Base-by-base conservation (phyloP, 2,797 vertebrate genomes). In the Bovichtus variegatus region DNA sequence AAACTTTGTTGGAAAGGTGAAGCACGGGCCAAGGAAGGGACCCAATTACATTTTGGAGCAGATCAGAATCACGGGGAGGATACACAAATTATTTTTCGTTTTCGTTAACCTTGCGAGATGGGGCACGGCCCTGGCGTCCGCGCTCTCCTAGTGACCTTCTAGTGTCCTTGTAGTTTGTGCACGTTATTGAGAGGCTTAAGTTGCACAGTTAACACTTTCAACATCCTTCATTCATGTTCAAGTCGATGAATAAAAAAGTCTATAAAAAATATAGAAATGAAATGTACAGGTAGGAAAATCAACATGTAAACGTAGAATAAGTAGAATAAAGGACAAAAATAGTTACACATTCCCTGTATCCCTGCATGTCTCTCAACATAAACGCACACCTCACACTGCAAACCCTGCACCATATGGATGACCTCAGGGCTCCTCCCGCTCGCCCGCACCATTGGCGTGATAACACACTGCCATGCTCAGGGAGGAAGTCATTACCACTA, bases 401-500 rank as follows among this genome's bases (percentile, higher is more conserved):
- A 36, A 73, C 64, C 43, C 9, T 21, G 53, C 68, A 74, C 76
- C 84, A 90, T 87, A 82, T 89, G 81, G 76, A 82, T 27, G 61
- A 80, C 77, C 81, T 43, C 21, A 21, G 58, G 89, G 87, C 82
- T 78, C 38, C 60, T 87, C 49, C 64, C 38, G 62, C 74, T 81
- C 46, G 16, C 59, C 47, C 7, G 10, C 63, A 64, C 55, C 65
- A n/a, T 59, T 82, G 73, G 46, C 60, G 41, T 82, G 78, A 80
- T 34, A 69, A 74, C 62, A 57, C 54, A 3, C 40, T 50, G 77
- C 66, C 68, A 29, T 36, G 69, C 80, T 76, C 65, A 36, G 11
- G 19, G 25, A 66, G 27, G 61, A 73, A 60, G 47, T 68, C 61
- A 67, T 62, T 25, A 21, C 66, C 49, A 36, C 38, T 49, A 12